Evolutionary conservation across 2,888 invertebrate genomes (phyloP), one percentile per base, ranked within the genome.

Genomic region (Augiades crinisus): DNA sequence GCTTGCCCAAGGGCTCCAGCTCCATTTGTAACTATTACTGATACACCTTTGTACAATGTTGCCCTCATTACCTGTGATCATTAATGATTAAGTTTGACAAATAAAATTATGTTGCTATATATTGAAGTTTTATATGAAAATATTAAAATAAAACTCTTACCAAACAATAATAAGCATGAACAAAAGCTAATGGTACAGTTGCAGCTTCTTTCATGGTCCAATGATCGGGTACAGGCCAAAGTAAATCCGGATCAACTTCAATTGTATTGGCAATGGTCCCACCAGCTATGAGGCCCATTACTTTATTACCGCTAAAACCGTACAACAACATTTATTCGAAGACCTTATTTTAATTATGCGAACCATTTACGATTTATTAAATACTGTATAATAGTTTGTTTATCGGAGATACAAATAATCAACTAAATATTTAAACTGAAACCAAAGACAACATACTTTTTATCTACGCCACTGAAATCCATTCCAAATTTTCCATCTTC

Each of bases 161-260:
- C 56, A 80, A 60, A 54, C 70, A 72, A 53, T 81, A 81, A 52
- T 67, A 78, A 0, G 80, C 81, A n/a, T 70, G 52, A 0, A 47
- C 21, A 80, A 94, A 95, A 0, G 94, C 94, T 27, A 95, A 91
- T 0, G 95, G 95, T 0, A 95, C 91, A 0, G 95, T 94, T 0
- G 94, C 94, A 2, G 94, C 95, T 56, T 95, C 93, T 70, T 93
- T 91, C 13, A 94, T 70, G 1, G 90, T 88, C 94, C 94, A 95
- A 3, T 83, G 64, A 0, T 91, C 85, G 0, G 95, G 94, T 1
- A 95, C 82, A 7, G 91, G 83, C 95, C 94, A 95, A 1, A 75
- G 50, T 22, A 92, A 68, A 19, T 81, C 65, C 0, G 74, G 67
- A 61, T 92, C 90, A 5, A 90, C 90, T 54, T 83, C 78, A 0